Conservation (phyloP, 23 tunicate species). For the Styela plicata region DNA sequence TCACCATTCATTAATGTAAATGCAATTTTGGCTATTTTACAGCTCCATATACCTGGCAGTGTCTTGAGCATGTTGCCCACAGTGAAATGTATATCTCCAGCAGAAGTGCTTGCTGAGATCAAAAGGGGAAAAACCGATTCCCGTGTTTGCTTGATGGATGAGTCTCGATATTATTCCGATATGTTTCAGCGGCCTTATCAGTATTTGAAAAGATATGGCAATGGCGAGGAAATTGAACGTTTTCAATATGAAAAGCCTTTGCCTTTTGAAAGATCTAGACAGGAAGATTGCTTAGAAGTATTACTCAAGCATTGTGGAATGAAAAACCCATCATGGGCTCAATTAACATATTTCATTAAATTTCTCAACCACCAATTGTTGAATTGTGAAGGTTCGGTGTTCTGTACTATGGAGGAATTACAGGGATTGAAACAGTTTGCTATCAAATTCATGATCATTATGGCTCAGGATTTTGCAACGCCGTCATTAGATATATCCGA, state of each 20-base stretch:
- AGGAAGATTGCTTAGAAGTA: slow-evolving; percentile 36
- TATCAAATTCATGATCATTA: slow-evolving; percentile 57
- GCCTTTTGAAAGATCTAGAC: not conserved
- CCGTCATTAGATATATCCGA: slow-evolving; percentile 12
- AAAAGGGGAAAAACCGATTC: too few relatives aligned
- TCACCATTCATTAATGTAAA: too few relatives aligned
- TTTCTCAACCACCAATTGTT: slow-evolving; percentile 54
- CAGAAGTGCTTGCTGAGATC: too few relatives aligned
- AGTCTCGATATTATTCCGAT: too few relatives aligned
- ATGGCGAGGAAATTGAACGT: slow-evolving; percentile 27
- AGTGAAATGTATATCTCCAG: too few relatives aligned
- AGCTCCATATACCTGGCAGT: too few relatives aligned
- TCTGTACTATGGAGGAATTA: slow-evolving; percentile 35
- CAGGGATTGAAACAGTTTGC: slow-evolving; percentile 39
- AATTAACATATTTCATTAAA: slow-evolving; percentile 63
- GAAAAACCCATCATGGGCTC: slow-evolving; percentile 67
- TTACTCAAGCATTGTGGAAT: slow-evolving; percentile 42
- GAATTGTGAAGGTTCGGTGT: slow-evolving; percentile 65
- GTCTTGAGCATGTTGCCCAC: too few relatives aligned
- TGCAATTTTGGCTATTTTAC: too few relatives aligned
- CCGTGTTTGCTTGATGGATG: too few relatives aligned
- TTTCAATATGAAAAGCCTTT: slow-evolving; percentile 12
- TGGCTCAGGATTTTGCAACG: slow-evolving; percentile 58
- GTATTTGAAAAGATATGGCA: slow-evolving; percentile 30
- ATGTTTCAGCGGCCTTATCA: slow-evolving; percentile 59